phyloP scores from a whole-genome alignment of 2,113 vertebrate species.

The Poeciliopsis retropinna region DNA sequence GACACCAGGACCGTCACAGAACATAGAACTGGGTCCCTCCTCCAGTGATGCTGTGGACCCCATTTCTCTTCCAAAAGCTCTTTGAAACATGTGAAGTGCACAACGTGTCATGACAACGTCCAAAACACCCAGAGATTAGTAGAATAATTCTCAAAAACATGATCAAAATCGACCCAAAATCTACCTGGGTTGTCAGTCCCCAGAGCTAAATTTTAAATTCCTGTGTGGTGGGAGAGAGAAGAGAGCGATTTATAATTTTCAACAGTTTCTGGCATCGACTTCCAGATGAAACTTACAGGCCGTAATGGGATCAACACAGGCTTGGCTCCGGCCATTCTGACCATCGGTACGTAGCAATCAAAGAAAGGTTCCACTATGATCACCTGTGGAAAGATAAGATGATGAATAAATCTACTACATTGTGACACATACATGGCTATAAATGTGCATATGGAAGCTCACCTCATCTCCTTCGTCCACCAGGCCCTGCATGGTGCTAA shows the following conservation, averaged over 20 bases:
- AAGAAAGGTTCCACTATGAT: conserved; percentile 96
- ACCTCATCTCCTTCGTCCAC: conserved; percentile 95
- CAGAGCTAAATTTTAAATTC: no score
- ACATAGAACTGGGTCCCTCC: no score
- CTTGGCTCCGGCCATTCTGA: conserved; percentile 91
- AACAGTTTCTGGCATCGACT: neutral
- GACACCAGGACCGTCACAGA: no score
- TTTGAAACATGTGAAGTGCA: no score
- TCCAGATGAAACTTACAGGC: conserved; percentile 81
- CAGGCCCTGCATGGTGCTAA: conserved; percentile 88
- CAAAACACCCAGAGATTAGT: no score
- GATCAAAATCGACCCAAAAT: no score
- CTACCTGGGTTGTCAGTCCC: no score
- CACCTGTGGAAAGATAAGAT: conserved; percentile 78
- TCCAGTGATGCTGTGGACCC: no score
- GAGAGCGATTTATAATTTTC: neutral
- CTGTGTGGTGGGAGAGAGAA: no score
- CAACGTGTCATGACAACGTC: no score
- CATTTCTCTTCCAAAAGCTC: no score
- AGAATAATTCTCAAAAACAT: no score
- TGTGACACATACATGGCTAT: neutral
- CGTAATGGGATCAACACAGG: conserved; percentile 90
- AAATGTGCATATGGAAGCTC: neutral
- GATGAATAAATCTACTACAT: neutral
- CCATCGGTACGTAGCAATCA: conserved; percentile 94